Evolutionary conservation across 2,888 invertebrate species (phyloP), one percentile per base, ranked within the genome.

Genomic region (Pseudococcus jackbeardsleyi): DNA sequence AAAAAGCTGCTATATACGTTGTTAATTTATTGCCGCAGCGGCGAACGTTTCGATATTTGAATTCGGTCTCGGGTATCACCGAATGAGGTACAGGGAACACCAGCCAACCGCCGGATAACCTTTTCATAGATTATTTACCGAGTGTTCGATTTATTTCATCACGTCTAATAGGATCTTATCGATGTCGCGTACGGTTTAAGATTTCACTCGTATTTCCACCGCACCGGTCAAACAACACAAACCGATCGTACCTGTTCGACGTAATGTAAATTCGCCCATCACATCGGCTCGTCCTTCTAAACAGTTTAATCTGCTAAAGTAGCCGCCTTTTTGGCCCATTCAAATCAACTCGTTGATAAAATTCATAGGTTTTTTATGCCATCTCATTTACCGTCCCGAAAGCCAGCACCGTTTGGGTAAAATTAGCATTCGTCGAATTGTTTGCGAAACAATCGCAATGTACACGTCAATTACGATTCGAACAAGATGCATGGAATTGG

Each of bases 61-160:
- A 72, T 72, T 72, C 33, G 26, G 68, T 72, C 68, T 72, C 12
- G 26, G 26, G 15, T 26, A 12, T 15, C 68, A 19, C 12, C 12
- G 11, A 26, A 33, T 22, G 54, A 59, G 6, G 1, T 33, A 33
- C 26, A 3, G 19, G 19, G 19, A n/a, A 59, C 59, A n/a, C 3
- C 26, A 33, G 26, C 59, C 19, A 72, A 72, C 64, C 9, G 22
- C 15, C n/a, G 68, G 68, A 59, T 72, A 72, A 72, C 68, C 68
- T 72, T 72, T 72, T 72, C 68, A 72, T 72, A 72, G 68, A 33
- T 72, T 72, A 72, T 72, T 72, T 72, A 72, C 68, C 68, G 68
- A 72, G 68, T 26, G 33, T 15, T 72, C 68, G 68, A 72, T 72
- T 72, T 72, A 72, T 72, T 72, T 72, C 68, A 33, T 72, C 68